These are phyloP conservation scores for Rhinopomastus cyanomelas DNA, from an alignment of 2,113 vertebrate species.

Conservation along the genomic window DNA sequence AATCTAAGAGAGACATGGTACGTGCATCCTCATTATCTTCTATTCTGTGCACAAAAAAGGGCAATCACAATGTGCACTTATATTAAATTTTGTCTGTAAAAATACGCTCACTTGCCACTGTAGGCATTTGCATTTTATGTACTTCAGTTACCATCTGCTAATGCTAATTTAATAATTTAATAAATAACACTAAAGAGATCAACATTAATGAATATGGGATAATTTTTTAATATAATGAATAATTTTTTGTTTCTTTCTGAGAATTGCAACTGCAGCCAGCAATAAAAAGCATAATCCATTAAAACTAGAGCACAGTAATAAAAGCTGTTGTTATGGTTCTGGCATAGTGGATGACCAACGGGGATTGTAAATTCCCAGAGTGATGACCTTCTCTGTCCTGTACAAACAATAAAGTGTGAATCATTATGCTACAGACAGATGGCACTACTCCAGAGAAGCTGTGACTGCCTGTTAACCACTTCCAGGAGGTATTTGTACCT, in stretches of 20 bases:
- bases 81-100: constrained; percentile 54
- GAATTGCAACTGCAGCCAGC: constrained; percentile 12
- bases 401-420: constrained; percentile 1
- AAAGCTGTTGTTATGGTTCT: constrained; percentile 31
- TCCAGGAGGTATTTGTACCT: neutral
- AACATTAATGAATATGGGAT: constrained; percentile 65
- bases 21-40: constrained; percentile 13
- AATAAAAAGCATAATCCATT: constrained; percentile 59
- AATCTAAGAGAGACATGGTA: constrained; percentile 37
- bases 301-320: constrained; percentile 33
- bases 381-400: neutral
- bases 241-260: constrained; percentile 54
- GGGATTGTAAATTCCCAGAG: constrained; percentile 41
- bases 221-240: constrained; percentile 53
- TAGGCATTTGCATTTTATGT: constrained; percentile 60
- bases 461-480: neutral
- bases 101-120: constrained; percentile 50
- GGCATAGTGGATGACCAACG: neutral
- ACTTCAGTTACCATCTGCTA: constrained; percentile 60
- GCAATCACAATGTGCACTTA: constrained; percentile 44
- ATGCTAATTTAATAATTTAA: constrained; percentile 67
- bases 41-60: constrained; percentile 13
- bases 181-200: constrained; percentile 65
- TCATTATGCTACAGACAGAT: constrained; percentile 1
- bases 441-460: neutral